These are phyloP conservation scores for Cantharis flavilabris DNA, from an alignment of 2,888 invertebrate species.

Conservation along the genomic window DNA sequence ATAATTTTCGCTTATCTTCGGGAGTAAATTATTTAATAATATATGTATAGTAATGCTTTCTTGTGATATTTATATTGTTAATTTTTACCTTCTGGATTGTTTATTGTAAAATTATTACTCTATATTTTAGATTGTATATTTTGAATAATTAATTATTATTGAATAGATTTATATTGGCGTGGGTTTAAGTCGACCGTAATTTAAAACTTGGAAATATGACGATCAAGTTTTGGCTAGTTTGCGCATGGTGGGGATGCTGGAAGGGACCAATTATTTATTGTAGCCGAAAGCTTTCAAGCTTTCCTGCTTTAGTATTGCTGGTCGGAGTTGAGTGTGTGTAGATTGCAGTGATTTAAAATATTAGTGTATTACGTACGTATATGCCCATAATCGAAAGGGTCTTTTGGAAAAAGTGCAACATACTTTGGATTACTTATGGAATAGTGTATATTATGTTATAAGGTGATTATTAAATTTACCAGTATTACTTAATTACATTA, in stretches of 20 bases:
- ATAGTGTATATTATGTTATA: not conserved
- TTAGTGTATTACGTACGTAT: not conserved
- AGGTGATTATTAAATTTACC: not conserved
- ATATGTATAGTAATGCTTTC: too few species aligned
- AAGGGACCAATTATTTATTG: slow-evolving; percentile 21
- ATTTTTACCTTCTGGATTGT: not conserved
- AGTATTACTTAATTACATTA: not conserved
- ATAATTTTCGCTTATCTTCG: too few species aligned
- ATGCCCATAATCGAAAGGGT: not conserved
- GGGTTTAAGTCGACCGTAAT: not conserved
- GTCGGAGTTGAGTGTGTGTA: not conserved
- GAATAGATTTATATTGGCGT: not conserved
- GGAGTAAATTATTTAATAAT: too few species aligned
- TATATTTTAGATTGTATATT: not conserved
- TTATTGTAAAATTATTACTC: not conserved
- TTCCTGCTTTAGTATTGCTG: slow-evolving; percentile 3
- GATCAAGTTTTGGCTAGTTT: not conserved
- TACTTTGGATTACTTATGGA: not conserved
- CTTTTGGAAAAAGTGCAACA: not conserved
- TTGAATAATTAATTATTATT: not conserved
- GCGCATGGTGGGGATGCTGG: slow-evolving; percentile 27
- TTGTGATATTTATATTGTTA: too few species aligned
- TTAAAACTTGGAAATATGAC: not conserved
- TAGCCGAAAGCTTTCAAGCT: slow-evolving; percentile 26
- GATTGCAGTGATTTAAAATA: not conserved